Base-by-base conservation (phyloP, 1,140 invertebrate genomes). In the Drosophila busckii region DNA sequence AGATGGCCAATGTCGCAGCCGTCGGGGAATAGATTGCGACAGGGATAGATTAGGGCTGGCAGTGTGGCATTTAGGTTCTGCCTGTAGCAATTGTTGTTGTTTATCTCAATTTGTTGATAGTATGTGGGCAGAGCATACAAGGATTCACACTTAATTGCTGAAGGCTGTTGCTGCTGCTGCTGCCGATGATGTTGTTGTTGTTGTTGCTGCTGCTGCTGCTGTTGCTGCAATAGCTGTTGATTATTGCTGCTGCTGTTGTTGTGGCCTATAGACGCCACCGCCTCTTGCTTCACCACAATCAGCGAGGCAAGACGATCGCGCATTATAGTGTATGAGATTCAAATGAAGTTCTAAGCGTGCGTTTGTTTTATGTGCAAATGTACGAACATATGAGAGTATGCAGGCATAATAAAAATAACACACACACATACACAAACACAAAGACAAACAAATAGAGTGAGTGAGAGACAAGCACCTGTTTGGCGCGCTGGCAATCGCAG, bases 281-380 rank as follows among this genome's bases (percentile, higher is more conserved):
- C 69, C 54, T 87, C 85, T 82, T 86, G 78, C 78, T 87, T 87
- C 62, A 87, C 85, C 70, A 87, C 76, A 82, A 87, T 87, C 67
- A 87, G 50, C 9, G 85, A 87, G 48, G 85, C 85, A 64, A 87
- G 78, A 61, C 85, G 85, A 85, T 85, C 85, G 70, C 85, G 85
- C 85, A 87, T 87, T 63, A 70, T 86, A 69, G 29, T 55, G 34
- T 53, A 42, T 37, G 26, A 20, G 25, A 20, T 41, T 45, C 35
- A 48, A 48, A 28, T 8, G 32, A 7, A 5, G 7, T 2, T 10
- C 7, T 26, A 2, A 8, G n/a, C n/a, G 7, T 31, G 29, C 5
- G 31, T 20, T 9, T 37, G 37, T 44, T 15, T 54, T 35, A 6
- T 17, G 9, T 15, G 32, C 34, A 12, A 22, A 9, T 22, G 23